A percentile compares a stretch with the other conserved stretches of the same genome.
phyloP scores from a whole-genome alignment of 1,140 invertebrate species.

The Papilio dardanus region DNA sequence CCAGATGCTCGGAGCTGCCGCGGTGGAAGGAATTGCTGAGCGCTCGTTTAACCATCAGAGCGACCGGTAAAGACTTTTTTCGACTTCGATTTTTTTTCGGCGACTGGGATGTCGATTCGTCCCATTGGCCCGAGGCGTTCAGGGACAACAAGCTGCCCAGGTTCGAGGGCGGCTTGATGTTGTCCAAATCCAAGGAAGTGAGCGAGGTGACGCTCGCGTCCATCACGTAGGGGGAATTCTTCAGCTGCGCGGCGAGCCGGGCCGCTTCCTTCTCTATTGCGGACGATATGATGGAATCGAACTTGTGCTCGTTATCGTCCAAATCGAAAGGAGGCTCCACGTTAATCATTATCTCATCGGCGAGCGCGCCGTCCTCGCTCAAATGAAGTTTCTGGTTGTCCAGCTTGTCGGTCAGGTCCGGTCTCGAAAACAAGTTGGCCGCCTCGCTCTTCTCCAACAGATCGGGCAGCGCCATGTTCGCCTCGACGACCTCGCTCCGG shows the following conservation, averaged over 20 bases:
- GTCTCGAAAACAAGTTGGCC: slow-evolving; percentile 55
- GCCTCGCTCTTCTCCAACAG: slow-evolving; percentile 73
- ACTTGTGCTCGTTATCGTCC: slow-evolving; percentile 65
- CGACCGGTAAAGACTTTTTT: slow-evolving; percentile 87
- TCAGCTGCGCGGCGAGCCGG: slow-evolving; percentile 86
- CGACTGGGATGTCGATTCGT: slow-evolving; percentile 62
- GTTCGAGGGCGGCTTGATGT: slow-evolving; percentile 90
- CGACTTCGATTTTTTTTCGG: slow-evolving; percentile 71
- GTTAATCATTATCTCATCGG: slow-evolving; percentile 56
- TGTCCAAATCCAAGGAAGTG: slow-evolving; percentile 86
- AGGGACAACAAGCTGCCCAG: slow-evolving; percentile 86
- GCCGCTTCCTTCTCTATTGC: slow-evolving; percentile 88
- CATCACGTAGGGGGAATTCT: slow-evolving; percentile 71
- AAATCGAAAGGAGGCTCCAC: slow-evolving; percentile 66
- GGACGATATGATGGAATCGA: slow-evolving; percentile 67
- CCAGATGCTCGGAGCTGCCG: slow-evolving; percentile 85
- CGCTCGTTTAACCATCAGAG: slow-evolving; percentile 87
- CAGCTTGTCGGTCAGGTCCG: slow-evolving; percentile 70
- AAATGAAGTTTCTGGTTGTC: slow-evolving; percentile 46
- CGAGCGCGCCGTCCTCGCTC: slow-evolving; percentile 44
- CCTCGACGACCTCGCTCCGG: slow-evolving; percentile 83
- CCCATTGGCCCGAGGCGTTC: slow-evolving; percentile 82
- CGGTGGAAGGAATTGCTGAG: slow-evolving; percentile 84
- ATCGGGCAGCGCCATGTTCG: slow-evolving; percentile 65
- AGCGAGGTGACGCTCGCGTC: slow-evolving; percentile 83